These are phyloP conservation scores for Eretmochelys imbricata DNA, from an alignment of 2,113 vertebrate species.

Conservation along the genomic window DNA sequence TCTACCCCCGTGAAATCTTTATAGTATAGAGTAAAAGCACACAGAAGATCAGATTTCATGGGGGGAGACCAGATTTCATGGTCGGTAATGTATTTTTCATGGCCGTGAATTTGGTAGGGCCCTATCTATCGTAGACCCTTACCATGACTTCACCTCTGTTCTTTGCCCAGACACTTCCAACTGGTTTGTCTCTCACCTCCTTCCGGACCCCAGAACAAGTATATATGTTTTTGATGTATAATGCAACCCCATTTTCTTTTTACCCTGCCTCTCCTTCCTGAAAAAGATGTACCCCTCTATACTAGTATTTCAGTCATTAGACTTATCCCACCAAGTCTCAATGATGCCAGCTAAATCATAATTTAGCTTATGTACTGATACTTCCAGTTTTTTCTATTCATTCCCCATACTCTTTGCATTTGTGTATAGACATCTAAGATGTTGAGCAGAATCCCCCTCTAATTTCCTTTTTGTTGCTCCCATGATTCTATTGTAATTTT, in stretches of 20 bases:
- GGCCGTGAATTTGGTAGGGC: too few relatives aligned
- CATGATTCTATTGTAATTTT: not conserved
- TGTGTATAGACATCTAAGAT: not conserved
- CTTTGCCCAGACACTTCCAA: not conserved
- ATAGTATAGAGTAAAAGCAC: too few relatives aligned
- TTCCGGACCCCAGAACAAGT: not conserved
- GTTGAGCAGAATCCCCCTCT: not conserved
- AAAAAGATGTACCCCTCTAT: not conserved
- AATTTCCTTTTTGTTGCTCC: not conserved
- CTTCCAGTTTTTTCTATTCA: not conserved
- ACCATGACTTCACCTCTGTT: not conserved
- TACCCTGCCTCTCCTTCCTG: too few relatives aligned
- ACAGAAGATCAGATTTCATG: too few relatives aligned
- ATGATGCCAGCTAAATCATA: not conserved
- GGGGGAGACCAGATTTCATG: too few relatives aligned
- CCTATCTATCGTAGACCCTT: not conserved
- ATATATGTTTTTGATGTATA: too few relatives aligned
- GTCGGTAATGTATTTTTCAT: too few relatives aligned
- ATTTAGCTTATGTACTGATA: not conserved
- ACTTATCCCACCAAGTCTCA: not conserved
- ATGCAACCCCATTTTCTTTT: too few relatives aligned
- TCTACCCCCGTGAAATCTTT: too few relatives aligned
- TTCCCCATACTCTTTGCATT: not conserved
- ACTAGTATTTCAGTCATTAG: not conserved
- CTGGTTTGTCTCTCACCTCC: not conserved